A percentile compares a stretch with the other conserved stretches of the same genome.
Conservation (phyloP, 2,888 invertebrate species). For the Scaptodrosophila latifasciaeformis region DNA sequence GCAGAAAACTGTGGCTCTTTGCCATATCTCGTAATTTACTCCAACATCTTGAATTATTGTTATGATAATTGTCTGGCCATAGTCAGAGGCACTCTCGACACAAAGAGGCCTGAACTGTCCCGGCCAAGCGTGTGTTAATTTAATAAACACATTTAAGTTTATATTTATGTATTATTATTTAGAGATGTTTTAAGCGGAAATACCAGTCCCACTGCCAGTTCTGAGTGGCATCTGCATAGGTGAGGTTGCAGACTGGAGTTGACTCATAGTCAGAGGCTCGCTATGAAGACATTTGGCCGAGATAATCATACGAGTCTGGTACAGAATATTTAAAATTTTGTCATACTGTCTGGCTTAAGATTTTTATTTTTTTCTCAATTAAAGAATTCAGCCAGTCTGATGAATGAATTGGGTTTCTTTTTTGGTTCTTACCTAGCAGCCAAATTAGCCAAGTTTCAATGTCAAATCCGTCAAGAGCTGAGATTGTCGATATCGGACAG, state of each 20-base stretch:
- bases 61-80: constrained; percentile 52
- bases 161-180: constrained; percentile 45
- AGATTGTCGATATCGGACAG: not conserved
- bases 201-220: constrained; percentile 26
- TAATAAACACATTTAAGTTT: constrained; percentile 58
- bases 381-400: no score
- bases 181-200: constrained; percentile 45
- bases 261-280: constrained; percentile 34
- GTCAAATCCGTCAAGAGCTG: not conserved
- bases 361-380: no score
- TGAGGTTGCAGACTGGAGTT: constrained; percentile 3
- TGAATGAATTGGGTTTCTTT: no score
- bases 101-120: constrained; percentile 17
- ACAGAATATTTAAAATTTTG: no score
- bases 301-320: no score
- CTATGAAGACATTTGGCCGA: no score
- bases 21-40: constrained; percentile 30
- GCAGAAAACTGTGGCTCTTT: constrained; percentile 43
- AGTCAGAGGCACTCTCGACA: not conserved
- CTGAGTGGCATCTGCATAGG: no score
- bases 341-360: no score
- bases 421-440: no score
- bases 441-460: not conserved
- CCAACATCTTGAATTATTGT: constrained; percentile 59
- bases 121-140: constrained; percentile 49